These are phyloP conservation scores for Eonycteris spelaea DNA, from an alignment of 2,113 vertebrate species.

Conservation along the genomic window DNA sequence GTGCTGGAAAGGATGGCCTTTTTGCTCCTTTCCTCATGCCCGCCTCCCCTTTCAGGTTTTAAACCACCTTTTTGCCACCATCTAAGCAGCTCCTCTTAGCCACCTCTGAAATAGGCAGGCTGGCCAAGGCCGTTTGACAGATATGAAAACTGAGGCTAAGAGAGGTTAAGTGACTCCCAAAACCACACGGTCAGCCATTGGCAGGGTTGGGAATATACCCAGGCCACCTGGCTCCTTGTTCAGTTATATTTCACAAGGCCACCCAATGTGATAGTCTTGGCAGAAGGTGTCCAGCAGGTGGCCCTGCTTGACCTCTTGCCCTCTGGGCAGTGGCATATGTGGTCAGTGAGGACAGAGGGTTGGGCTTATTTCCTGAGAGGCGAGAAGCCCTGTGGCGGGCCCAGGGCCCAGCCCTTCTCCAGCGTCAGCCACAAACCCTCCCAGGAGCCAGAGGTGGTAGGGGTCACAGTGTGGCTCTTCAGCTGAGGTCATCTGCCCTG, in stretches of 20 bases:
- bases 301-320: background rate
- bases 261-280: background rate
- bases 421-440: background rate
- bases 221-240: background rate
- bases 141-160: background rate
- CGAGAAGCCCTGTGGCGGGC: background rate
- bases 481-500: background rate
- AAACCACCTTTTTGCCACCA: too few relatives aligned
- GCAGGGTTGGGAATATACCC: background rate
- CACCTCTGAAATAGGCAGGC: background rate
- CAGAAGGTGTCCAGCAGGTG: background rate
- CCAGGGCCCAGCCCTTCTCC: background rate
- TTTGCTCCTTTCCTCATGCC: background rate
- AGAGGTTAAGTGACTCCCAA: background rate
- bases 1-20: background rate
- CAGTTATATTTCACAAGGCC: background rate
- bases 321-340: background rate
- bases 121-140: background rate
- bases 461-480: background rate
- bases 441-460: background rate
- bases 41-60: too few relatives aligned
- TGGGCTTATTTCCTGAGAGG: slow-evolving; percentile 29
- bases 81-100: background rate
- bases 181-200: background rate
- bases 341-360: background rate